Base-by-base conservation (phyloP, 2,888 invertebrate species). In the Plagiodera versicolora region DNA sequence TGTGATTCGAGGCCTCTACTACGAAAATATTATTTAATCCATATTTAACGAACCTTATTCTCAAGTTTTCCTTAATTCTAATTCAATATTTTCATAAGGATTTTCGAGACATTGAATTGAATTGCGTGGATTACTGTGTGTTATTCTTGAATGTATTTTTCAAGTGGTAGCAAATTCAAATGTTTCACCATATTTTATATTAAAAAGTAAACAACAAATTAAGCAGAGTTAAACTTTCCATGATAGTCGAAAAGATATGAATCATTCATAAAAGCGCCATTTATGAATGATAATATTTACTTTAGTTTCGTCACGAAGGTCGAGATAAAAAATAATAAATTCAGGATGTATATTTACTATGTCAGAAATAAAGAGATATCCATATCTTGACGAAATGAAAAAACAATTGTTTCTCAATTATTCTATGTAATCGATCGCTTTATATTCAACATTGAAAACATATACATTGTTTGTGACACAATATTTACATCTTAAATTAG, bases 151-250 rank as follows among this genome's bases (percentile, higher is more conserved):
- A n/a, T n/a, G n/a, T n/a, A 24, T 24, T 24, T 24, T 24, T 24
- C 6, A 5, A 24, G 24, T 24, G 3, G 24, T 24, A 24, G 24
- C 3, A 3, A 5, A 6, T 24, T 6, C 6, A 3, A 24, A 24
- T 24, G 6, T 24, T 24, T 24, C 24, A 24, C 24, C 24, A 5
- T 6, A 24, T 24, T 24, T 24, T 24, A 24, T 24, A 24, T 24
- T 24, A 24, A 24, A 24, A 3, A 24, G 24, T 24, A 24, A 24
- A 24, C 24, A 24, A 24, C 4, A 24, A 53, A 54, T 57, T 57
- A 50, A 56, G 45, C 60, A 58, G 62, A 60, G 56, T 45, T 24
- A n/a, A 59, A 56, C 24, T 64, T 64, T 59, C 61, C 55, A 51
- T 48, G 45, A 24, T 14, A 53, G 45, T 52, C 48, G 51, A 55